Conservation (phyloP, 2,888 invertebrate genomes). For the Leptarthrus brevirostris region DNA sequence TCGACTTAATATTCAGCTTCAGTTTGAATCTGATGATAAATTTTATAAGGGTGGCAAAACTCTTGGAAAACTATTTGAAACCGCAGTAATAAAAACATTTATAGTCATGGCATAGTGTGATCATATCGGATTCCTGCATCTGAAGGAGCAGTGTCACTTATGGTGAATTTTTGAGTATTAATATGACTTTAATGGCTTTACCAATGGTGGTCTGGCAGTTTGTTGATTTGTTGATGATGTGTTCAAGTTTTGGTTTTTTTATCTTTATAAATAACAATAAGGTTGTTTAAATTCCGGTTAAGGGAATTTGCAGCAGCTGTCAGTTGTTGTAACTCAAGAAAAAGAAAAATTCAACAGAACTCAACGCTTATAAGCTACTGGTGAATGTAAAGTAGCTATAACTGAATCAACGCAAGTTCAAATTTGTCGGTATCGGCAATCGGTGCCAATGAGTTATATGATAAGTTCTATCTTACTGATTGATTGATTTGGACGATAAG, state of each 20-base stretch:
- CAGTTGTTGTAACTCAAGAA: too few species aligned
- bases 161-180: constrained; percentile 31
- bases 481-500: too few species aligned
- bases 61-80: background rate
- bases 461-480: too few species aligned
- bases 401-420: too few species aligned
- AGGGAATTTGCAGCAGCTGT: too few species aligned
- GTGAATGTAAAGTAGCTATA: too few species aligned
- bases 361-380: too few species aligned
- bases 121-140: constrained; percentile 39
- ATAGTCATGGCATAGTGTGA: constrained; percentile 9
- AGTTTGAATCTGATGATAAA: constrained; percentile 19
- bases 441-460: too few species aligned
- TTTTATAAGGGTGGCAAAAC: constrained; percentile 10
- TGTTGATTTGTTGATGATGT: constrained; percentile 36
- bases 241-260: constrained; percentile 17
- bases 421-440: too few species aligned
- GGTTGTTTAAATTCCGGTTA: too few species aligned
- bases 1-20: background rate
- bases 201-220: constrained; percentile 16
- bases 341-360: too few species aligned
- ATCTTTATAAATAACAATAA: too few species aligned
- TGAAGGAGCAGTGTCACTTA: constrained; percentile 44
- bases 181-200: constrained; percentile 22
- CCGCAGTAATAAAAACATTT: constrained; percentile 19